phyloP scores from a whole-genome alignment of 1,140 invertebrate species.

The Diploscapter pachys region DNA sequence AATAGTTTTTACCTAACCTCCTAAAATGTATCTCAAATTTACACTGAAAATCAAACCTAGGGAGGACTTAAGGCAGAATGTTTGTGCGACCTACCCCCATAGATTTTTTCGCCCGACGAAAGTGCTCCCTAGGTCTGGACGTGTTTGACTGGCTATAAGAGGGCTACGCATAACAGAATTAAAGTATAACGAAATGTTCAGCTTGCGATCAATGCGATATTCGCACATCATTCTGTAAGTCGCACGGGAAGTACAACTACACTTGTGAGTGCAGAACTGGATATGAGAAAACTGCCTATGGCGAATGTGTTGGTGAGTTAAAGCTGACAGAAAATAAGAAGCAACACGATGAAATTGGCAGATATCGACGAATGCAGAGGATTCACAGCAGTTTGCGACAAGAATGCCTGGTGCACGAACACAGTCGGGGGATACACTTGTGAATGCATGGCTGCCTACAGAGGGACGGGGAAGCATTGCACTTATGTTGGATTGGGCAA shows the following conservation, averaged over 20 bases:
- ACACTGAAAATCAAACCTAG: too few species aligned
- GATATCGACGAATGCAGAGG: constrained; percentile 47
- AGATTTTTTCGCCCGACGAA: too few species aligned
- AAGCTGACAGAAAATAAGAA: too few species aligned
- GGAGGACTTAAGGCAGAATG: too few species aligned
- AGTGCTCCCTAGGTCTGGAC: too few species aligned
- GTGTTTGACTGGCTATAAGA: too few species aligned
- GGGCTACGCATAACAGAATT: too few species aligned
- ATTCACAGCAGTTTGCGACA: constrained; percentile 35
- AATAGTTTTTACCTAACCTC: too few species aligned
- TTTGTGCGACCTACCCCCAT: too few species aligned
- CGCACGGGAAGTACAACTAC: constrained; percentile 47
- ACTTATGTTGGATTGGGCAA: constrained; percentile 41
- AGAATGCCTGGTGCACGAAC: constrained; percentile 74
- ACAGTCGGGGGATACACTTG: constrained; percentile 80
- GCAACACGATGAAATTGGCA: constrained; percentile 21
- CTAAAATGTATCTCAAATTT: too few species aligned
- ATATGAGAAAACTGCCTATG: constrained; percentile 40
- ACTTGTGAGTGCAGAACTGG: constrained; percentile 48
- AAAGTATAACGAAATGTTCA: constrained; percentile 12
- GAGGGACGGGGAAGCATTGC: constrained; percentile 43
- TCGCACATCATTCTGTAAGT: constrained; percentile 47
- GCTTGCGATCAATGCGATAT: constrained; percentile 48
- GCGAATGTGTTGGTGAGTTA: constrained; percentile 41
- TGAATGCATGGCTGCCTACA: constrained; percentile 68